Base-by-base conservation (phyloP, 1,140 invertebrate species). In the Drosophila murphyi region DNA sequence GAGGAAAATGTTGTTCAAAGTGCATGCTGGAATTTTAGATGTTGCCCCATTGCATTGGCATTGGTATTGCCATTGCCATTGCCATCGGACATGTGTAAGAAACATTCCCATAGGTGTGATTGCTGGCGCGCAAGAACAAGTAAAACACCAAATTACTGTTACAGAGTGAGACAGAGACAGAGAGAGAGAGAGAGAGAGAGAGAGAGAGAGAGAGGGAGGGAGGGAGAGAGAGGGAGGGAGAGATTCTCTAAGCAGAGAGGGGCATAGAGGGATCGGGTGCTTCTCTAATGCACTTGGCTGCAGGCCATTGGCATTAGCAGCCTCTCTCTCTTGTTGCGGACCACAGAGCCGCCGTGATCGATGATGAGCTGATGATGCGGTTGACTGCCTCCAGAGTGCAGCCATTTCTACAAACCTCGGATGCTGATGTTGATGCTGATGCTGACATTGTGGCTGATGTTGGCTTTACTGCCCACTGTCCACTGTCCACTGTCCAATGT, bases 71-170 rank as follows among this genome's bases (percentile, higher is more conserved):
- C 20, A 20, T 20, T 20, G 20, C 20, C 32, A 45, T 59, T 41
- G 75, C 45, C 73, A 54, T 45, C 34, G 71, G 69, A 88, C 78
- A 88, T 89, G 85, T 88, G 85, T 89, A 80, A 85, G 77, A 88
- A 73, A 75, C 85, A 88, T 88, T 88, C 85, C 85, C 85, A 89
- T 89, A 89, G 85, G 85, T 89, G 85, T 89, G 85, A 89, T 89
- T 89, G 85, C 78, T 67, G 85, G 85, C 85, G 85, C 85, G 85
- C 85, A 76, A 85, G 81, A 89, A 89, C 85, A 89, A 88, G 85
- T 78, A 88, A 88, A 88, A 88, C 83, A 83, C 83, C 77, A 89
- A 89, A 88, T 88, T 85, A 88, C 83, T 88, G 83, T 88, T 88
- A 88, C 73, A 61, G 61, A 48, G 71, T 51, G 10, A 76, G 41